A percentile compares a stretch with the other conserved stretches of the same genome.
Evolutionary conservation across 2,113 vertebrate genomes (phyloP).

Genomic region (Hyla sarda): DNA sequence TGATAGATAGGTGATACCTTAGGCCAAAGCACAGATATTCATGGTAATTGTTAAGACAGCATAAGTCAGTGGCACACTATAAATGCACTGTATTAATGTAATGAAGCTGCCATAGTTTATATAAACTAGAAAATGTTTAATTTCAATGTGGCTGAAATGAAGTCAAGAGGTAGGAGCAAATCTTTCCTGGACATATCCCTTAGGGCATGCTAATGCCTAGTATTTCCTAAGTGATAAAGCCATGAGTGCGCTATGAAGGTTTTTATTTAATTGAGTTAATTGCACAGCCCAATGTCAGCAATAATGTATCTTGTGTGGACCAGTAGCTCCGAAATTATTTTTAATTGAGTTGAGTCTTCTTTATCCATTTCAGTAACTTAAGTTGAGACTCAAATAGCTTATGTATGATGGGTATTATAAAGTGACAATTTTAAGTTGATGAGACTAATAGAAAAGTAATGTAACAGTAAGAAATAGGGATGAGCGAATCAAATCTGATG

Average conservation of each 20-base stretch:
- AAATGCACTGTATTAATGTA: slow-evolving; percentile 16
- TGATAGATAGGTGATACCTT: not conserved
- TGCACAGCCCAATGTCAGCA: slow-evolving; percentile 55
- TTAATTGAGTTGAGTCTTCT: slow-evolving; percentile 51
- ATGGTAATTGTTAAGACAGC: slow-evolving; percentile 12
- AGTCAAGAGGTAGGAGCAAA: slow-evolving; percentile 4
- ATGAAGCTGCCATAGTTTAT: slow-evolving; percentile 38
- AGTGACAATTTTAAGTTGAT: slow-evolving; percentile 35
- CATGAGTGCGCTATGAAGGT: slow-evolving; percentile 53
- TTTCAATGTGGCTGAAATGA: slow-evolving; percentile 31
- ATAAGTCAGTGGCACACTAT: slow-evolving; percentile 9
- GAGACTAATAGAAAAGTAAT: slow-evolving; percentile 17
- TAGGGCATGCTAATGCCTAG: slow-evolving; percentile 54
- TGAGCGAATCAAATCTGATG: too few species aligned
- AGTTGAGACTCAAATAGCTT: not conserved
- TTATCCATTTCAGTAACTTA: slow-evolving; percentile 46
- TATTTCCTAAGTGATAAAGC: slow-evolving; percentile 55
- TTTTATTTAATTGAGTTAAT: slow-evolving; percentile 61
- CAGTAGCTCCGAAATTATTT: slow-evolving; percentile 51
- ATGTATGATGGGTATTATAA: slow-evolving; percentile 33
- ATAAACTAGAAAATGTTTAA: slow-evolving; percentile 39
- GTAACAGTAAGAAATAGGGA: not conserved
- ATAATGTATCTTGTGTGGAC: slow-evolving; percentile 58
- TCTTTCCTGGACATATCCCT: slow-evolving; percentile 37
- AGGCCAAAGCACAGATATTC: not conserved